Conservation (phyloP, 2,888 invertebrate species). For the Lumbricus terrestris region DNA sequence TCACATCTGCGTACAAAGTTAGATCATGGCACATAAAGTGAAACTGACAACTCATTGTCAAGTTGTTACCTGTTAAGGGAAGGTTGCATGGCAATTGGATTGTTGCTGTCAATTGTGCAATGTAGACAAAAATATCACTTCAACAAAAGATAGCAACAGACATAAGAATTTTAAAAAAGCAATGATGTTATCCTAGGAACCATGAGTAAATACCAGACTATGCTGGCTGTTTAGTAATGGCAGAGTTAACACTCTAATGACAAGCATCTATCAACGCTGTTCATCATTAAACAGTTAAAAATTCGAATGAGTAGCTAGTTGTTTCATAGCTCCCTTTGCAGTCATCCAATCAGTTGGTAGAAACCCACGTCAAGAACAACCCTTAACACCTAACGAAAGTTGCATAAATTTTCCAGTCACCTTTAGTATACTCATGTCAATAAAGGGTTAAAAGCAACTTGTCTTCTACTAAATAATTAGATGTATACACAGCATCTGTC, state of each 20-base stretch:
- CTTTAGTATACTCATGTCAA: no score
- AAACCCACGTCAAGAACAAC: neutral
- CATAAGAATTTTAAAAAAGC: neutral
- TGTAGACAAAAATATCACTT: neutral
- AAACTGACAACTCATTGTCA: neutral
- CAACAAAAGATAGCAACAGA: neutral
- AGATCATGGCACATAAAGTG: neutral
- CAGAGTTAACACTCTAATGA: no score
- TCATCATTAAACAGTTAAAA: no score
- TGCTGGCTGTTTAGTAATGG: neutral
- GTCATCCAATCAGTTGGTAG: neutral
- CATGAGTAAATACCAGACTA: neutral
- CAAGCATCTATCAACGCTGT: no score
- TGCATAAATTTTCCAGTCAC: neutral
- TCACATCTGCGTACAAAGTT: neutral
- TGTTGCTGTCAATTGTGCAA: neutral
- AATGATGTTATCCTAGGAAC: neutral
- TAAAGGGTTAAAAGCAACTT: neutral
- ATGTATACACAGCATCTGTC: no score
- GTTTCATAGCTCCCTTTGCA: no score
- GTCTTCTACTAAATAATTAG: neutral
- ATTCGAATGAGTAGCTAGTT: no score
- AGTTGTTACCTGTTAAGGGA: neutral
- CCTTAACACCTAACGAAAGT: neutral
- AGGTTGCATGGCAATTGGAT: neutral